Conservation (phyloP, 2,888 invertebrate species). For the Unio delphinus region DNA sequence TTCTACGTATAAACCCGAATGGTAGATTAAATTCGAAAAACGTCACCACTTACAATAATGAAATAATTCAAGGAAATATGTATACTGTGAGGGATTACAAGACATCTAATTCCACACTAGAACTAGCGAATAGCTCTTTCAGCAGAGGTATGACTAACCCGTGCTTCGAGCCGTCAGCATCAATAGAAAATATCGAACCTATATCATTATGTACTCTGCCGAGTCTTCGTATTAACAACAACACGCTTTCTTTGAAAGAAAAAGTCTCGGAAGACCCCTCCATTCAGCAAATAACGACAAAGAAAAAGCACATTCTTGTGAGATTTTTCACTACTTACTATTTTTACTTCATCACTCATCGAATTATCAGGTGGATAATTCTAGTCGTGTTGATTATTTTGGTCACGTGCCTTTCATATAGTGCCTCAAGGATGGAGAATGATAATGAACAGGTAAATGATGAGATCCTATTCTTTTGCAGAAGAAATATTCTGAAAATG, state of each 20-base stretch:
- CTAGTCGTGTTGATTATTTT: slow-evolving; percentile 29
- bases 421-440: slow-evolving; percentile 45
- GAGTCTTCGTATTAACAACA: too few species aligned
- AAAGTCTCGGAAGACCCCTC: background rate
- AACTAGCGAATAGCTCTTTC: too few species aligned
- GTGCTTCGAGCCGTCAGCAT: too few species aligned
- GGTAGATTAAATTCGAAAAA: slow-evolving; percentile 15
- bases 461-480: background rate
- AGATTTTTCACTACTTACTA: slow-evolving; percentile 51
- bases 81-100: too few species aligned
- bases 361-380: slow-evolving; percentile 45
- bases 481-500: too few species aligned
- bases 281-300: slow-evolving; percentile 6
- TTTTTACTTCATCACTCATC: slow-evolving; percentile 52
- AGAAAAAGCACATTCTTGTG: slow-evolving; percentile 37
- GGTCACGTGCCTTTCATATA: slow-evolving; percentile 41
- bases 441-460: slow-evolving; percentile 61
- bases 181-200: too few species aligned
- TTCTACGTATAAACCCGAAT: slow-evolving; percentile 1
- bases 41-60: background rate
- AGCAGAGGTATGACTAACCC: too few species aligned
- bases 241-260: background rate
- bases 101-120: too few species aligned
- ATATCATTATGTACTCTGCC: too few species aligned
- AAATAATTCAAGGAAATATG: too few species aligned